These are phyloP conservation scores for Lobophora halterata DNA, from an alignment of 2,888 invertebrate species.

Conservation along the genomic window DNA sequence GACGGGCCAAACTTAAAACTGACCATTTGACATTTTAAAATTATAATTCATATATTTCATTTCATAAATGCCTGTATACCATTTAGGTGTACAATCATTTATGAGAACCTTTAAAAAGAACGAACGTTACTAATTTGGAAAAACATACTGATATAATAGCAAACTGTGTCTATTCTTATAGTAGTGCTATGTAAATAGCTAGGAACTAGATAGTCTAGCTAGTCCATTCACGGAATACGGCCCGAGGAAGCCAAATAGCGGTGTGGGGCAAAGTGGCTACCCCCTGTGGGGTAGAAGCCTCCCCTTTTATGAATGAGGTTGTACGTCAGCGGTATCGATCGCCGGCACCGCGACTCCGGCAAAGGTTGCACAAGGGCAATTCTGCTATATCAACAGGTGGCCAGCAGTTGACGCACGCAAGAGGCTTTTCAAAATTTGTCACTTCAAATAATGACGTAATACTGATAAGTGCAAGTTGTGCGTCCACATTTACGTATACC, in stretches of 20 bases:
- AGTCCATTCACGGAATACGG: slow-evolving; percentile 67
- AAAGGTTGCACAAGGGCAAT: slow-evolving; percentile 71
- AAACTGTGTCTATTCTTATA: no score
- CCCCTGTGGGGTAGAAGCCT: slow-evolving; percentile 42
- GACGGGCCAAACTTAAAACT: no score
- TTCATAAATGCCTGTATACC: no score
- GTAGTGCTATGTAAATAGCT: no score
- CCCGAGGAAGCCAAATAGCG: slow-evolving; percentile 37
- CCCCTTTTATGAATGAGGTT: slow-evolving; percentile 76
- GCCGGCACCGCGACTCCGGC: slow-evolving; percentile 44
- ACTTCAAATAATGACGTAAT: slow-evolving; percentile 54
- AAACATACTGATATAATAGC: no score
- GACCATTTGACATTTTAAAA: no score
- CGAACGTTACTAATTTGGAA: no score
- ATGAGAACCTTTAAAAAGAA: no score
- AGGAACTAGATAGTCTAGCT: no score
- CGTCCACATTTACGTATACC: slow-evolving; percentile 26
- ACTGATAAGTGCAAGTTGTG: slow-evolving; percentile 23
- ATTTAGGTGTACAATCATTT: no score
- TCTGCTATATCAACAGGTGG: slow-evolving; percentile 68
- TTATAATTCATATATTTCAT: no score
- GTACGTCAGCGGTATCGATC: slow-evolving; percentile 76
- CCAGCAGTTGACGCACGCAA: slow-evolving; percentile 61
- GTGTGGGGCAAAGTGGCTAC: slow-evolving; percentile 40
- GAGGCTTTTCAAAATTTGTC: slow-evolving; percentile 52